Evolutionary conservation across 2,888 invertebrate genomes (phyloP).

Genomic region (Isoperla grammatica): DNA sequence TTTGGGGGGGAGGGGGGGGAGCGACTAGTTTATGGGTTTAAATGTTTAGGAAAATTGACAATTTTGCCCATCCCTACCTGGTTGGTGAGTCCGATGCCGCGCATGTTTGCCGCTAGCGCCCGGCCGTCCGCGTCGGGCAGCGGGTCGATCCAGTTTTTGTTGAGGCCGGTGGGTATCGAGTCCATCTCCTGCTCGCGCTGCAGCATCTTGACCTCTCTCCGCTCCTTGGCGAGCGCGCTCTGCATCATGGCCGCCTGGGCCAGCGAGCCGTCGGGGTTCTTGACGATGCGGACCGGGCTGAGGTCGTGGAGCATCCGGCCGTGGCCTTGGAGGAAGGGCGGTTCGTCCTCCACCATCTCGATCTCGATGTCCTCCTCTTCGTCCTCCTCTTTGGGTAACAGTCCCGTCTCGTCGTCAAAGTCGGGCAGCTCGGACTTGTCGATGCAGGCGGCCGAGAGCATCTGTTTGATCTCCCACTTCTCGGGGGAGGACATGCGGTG

Average conservation of each 20-base stretch:
- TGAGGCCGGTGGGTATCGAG: conserved; percentile 70
- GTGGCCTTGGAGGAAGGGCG: conserved; percentile 92
- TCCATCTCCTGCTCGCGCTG: conserved; percentile 91
- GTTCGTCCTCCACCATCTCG: conserved; percentile 97
- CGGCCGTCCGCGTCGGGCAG: conserved; percentile 75
- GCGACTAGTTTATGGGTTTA: no score
- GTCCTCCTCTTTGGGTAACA: conserved; percentile 84
- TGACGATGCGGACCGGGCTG: conserved; percentile 87
- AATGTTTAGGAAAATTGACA: no score
- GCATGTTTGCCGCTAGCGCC: conserved; percentile 68
- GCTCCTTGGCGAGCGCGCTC: conserved; percentile 93
- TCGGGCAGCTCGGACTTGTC: conserved; percentile 93
- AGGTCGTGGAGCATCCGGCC: conserved; percentile 87
- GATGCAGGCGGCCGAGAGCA: conserved; percentile 88
- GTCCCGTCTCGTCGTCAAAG: conserved; percentile 94
- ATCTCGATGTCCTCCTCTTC: conserved; percentile 98
- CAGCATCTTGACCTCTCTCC: conserved; percentile 94
- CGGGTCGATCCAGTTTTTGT: conserved; percentile 96
- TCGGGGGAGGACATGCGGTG: conserved; percentile 94
- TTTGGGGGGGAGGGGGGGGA: no score
- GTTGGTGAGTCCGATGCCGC: conserved; percentile 73
- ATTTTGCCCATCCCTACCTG: no score
- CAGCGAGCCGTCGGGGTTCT: conserved; percentile 98
- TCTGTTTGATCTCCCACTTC: conserved; percentile 95
- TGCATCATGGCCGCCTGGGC: conserved; percentile 99